A percentile compares a stretch with the other conserved stretches of the same genome.
Conservation (phyloP, 2,113 vertebrate genomes). For the Riparia riparia region DNA sequence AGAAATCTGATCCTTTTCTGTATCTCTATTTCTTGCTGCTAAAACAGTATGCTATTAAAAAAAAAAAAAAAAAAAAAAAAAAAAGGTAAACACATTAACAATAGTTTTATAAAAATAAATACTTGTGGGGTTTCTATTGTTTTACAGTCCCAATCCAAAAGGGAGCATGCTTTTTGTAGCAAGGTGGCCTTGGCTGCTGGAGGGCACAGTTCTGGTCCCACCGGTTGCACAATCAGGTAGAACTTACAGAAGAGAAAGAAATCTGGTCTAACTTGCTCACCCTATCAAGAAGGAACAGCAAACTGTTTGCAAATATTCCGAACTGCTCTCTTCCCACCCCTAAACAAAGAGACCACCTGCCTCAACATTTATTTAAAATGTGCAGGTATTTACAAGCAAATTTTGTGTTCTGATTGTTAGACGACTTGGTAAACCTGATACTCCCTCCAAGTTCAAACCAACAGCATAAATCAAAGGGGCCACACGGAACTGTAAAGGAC, state of each 20-base stretch:
- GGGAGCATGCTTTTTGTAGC: background rate
- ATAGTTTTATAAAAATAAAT: background rate
- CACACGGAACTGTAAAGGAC: background rate
- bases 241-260: conserved; percentile 47
- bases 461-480: conserved; percentile 32
- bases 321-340: conserved; percentile 16
- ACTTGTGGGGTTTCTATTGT: background rate
- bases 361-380: conserved; percentile 33
- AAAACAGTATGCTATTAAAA: background rate
- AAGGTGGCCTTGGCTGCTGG: conserved; percentile 19
- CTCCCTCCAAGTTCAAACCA: background rate
- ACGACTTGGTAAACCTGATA: conserved; percentile 5
- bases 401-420: background rate
- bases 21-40: background rate
- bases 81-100: background rate
- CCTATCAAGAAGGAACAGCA: background rate
- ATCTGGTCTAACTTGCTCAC: conserved; percentile 49
- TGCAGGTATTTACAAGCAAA: conserved; percentile 62
- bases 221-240: conserved; percentile 11
- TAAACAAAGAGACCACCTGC: conserved; percentile 45
- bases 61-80: background rate
- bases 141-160: background rate
- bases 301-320: conserved; percentile 23
- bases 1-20: background rate
- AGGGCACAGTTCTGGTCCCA: conserved; percentile 36